Evolutionary conservation across 2,888 invertebrate species (phyloP).

Genomic region (Anaspis maculata): DNA sequence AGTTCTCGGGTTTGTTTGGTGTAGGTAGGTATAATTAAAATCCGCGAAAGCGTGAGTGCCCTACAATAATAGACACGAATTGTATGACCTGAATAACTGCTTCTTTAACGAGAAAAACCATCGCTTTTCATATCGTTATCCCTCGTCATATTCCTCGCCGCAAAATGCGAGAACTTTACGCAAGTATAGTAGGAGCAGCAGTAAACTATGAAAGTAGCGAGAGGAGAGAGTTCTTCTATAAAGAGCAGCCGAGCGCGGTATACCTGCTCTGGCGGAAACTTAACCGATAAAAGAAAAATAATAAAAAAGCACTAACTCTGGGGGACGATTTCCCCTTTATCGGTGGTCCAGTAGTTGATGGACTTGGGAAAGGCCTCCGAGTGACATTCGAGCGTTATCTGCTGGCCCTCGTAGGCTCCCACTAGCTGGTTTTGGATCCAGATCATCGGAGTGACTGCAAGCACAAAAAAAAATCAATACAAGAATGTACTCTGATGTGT

Average conservation of each 20-base stretch:
- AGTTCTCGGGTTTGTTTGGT: too few species aligned
- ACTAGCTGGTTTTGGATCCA: slow-evolving; percentile 77
- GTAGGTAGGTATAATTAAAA: too few species aligned
- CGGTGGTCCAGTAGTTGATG: slow-evolving; percentile 78
- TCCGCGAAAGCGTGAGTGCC: too few species aligned
- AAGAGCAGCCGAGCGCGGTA: not conserved
- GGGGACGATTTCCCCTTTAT: slow-evolving; percentile 66
- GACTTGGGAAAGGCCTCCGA: slow-evolving; percentile 81
- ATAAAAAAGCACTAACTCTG: slow-evolving; percentile 51
- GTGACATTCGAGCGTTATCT: slow-evolving; percentile 69
- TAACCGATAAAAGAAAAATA: slow-evolving; percentile 14
- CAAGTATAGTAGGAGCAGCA: not conserved
- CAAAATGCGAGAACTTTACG: too few species aligned
- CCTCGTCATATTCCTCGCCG: too few species aligned
- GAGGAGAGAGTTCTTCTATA: not conserved
- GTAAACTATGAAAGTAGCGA: not conserved
- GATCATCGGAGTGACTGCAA: slow-evolving; percentile 77
- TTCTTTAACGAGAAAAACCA: too few species aligned
- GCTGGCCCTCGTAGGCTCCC: slow-evolving; percentile 67
- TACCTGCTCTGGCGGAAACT: slow-evolving; percentile 2
- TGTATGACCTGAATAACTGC: too few species aligned
- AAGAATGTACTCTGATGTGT: too few species aligned
- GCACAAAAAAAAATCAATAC: too few species aligned
- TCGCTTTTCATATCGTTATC: too few species aligned
- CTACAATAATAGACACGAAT: too few species aligned